phyloP scores from a whole-genome alignment of 2,113 vertebrate species.

The Hyaena hyaena region DNA sequence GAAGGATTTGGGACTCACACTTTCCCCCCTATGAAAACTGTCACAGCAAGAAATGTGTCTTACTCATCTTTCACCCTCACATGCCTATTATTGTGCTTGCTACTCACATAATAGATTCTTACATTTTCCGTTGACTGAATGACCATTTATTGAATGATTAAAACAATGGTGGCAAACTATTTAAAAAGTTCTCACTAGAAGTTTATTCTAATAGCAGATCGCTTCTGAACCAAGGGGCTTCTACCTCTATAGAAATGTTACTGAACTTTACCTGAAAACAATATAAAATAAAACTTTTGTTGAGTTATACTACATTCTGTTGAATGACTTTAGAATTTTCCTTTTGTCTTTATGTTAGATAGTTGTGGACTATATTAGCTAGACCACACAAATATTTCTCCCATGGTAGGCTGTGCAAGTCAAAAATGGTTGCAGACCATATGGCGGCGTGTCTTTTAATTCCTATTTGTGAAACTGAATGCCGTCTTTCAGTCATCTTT shows the following conservation, averaged over 20 bases:
- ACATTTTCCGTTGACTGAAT: not conserved
- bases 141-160: not conserved
- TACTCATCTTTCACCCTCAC: not conserved
- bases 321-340: slow-evolving; percentile 12
- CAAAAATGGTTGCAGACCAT: not conserved
- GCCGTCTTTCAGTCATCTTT: slow-evolving; percentile 25
- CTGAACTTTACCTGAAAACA: not conserved
- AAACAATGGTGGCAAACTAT: not conserved
- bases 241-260: not conserved
- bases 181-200: not conserved
- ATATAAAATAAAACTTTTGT: not conserved
- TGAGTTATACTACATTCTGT: not conserved
- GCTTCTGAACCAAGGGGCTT: not conserved
- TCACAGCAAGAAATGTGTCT: not conserved
- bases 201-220: not conserved
- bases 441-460: not conserved
- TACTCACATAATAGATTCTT: not conserved
- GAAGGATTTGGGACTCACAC: not conserved
- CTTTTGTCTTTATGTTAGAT: not conserved
- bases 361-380: not conserved
- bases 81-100: not conserved
- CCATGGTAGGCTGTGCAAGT: not conserved
- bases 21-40: not conserved
- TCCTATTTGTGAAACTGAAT: slow-evolving; percentile 1
- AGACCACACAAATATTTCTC: not conserved